Conservation (phyloP, 2,888 invertebrate species). For the Rhyacophila evoluta region DNA sequence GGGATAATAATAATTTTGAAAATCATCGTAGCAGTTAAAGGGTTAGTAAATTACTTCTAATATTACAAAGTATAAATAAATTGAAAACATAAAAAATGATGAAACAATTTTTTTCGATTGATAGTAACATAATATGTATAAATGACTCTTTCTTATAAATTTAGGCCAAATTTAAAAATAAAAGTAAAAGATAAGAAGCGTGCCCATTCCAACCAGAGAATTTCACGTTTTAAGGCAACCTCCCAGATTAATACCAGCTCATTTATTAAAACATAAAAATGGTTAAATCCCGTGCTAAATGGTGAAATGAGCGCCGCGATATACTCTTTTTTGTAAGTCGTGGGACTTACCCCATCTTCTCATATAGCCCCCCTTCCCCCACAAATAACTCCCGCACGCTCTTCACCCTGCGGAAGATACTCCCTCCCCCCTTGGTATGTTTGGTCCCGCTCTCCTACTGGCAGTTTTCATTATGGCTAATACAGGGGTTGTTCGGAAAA, state of each 20-base stretch:
- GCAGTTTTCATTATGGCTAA: slow-evolving; percentile 52
- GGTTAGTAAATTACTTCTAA: too few species aligned
- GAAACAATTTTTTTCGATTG: too few species aligned
- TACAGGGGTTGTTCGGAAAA: slow-evolving; percentile 25
- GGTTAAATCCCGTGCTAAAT: slow-evolving; percentile 54
- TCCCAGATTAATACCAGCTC: slow-evolving; percentile 54
- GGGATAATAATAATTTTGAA: too few species aligned
- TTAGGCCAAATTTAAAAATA: neutral
- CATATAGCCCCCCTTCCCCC: slow-evolving; percentile 21
- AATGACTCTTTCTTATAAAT: neutral
- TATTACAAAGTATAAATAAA: too few species aligned
- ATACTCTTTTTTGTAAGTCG: slow-evolving; percentile 34
- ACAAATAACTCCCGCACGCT: neutral
- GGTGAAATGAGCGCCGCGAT: slow-evolving; percentile 48
- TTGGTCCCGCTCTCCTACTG: slow-evolving; percentile 33
- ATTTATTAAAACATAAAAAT: slow-evolving; percentile 55
- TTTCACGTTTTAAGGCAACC: neutral
- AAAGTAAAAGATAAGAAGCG: neutral
- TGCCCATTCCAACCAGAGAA: neutral
- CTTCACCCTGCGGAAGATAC: slow-evolving; percentile 1
- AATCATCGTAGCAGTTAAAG: too few species aligned
- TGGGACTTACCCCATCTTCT: slow-evolving; percentile 30
- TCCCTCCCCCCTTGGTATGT: slow-evolving; percentile 20
- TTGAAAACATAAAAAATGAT: too few species aligned
- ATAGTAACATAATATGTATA: too few species aligned